A percentile compares a stretch with the other conserved stretches of the same genome.
Conservation (phyloP, 2,113 vertebrate genomes). For the Oncorhynchus mykiss region DNA sequence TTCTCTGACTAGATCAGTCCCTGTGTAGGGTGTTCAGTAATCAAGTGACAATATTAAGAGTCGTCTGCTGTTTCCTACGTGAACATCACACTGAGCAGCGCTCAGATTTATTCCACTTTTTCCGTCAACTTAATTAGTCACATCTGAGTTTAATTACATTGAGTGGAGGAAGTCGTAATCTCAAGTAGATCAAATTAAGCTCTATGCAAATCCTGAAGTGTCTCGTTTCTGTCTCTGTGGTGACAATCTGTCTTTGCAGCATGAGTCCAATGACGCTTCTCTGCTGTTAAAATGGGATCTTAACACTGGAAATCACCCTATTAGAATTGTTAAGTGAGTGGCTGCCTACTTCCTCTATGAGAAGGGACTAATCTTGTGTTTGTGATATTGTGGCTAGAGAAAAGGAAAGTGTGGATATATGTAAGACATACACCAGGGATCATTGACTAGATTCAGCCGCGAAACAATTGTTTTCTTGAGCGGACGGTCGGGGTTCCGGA, state of each 20-base stretch:
- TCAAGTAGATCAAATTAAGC: slow-evolving; percentile 82
- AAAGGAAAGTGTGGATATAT: background rate
- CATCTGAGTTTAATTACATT: slow-evolving; percentile 79
- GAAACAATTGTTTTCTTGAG: too few species aligned
- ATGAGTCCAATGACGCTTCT: slow-evolving; percentile 47
- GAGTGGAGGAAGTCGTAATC: slow-evolving; percentile 79
- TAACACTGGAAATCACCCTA: slow-evolving; percentile 65
- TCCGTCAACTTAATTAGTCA: slow-evolving; percentile 79
- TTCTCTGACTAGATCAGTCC: slow-evolving; percentile 19
- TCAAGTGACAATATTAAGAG: slow-evolving; percentile 75
- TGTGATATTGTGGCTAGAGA: slow-evolving; percentile 23
- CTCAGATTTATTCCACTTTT: slow-evolving; percentile 50
- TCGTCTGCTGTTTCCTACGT: slow-evolving; percentile 35
- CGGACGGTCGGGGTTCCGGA: too few species aligned
- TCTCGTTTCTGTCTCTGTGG: slow-evolving; percentile 57
- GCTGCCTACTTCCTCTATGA: slow-evolving; percentile 63
- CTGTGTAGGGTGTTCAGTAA: slow-evolving; percentile 45
- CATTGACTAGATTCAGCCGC: too few species aligned
- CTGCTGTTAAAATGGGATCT: slow-evolving; percentile 63
- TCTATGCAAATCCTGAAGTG: slow-evolving; percentile 73
- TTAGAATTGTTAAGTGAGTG: slow-evolving; percentile 68
- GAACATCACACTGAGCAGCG: slow-evolving; percentile 49
- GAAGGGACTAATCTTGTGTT: slow-evolving; percentile 62
- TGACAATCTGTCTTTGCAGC: slow-evolving; percentile 58
- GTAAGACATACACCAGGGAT: background rate